Evolutionary conservation across 2,797 vertebrate species (phyloP).

Genomic region (Dromococcyx pavoninus): DNA sequence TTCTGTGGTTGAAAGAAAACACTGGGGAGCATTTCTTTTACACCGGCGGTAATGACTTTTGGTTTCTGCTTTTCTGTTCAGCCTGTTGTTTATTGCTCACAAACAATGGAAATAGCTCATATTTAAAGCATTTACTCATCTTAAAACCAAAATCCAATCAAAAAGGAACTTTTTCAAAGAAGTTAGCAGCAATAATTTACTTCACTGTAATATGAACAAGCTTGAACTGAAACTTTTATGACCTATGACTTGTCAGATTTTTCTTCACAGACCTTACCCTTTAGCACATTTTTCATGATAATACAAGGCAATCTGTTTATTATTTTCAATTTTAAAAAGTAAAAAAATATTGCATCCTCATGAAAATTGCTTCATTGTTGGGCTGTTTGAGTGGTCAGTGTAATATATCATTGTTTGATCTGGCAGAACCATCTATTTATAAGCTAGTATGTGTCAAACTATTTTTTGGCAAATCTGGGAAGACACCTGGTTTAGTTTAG

Average conservation of each 20-base stretch:
- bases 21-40: background rate
- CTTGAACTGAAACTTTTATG: constrained; percentile 61
- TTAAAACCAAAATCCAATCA: constrained; percentile 39
- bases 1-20: background rate
- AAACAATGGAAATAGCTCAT: constrained; percentile 36
- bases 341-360: constrained; percentile 41
- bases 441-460: constrained; percentile 72
- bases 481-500: constrained; percentile 77
- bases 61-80: constrained; percentile 26
- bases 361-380: constrained; percentile 65
- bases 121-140: constrained; percentile 25
- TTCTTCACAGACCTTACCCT: constrained; percentile 60
- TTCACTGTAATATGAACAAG: constrained; percentile 55
- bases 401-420: constrained; percentile 75
- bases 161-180: constrained; percentile 43
- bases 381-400: constrained; percentile 60
- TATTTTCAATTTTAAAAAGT: constrained; percentile 54
- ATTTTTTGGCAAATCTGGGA: constrained; percentile 62
- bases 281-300: constrained; percentile 66
- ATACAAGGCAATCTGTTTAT: constrained; percentile 65
- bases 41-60: background rate
- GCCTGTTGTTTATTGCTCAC: constrained; percentile 24
- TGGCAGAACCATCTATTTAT: constrained; percentile 70
- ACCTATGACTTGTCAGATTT: constrained; percentile 68
- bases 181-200: constrained; percentile 68